Evolutionary conservation across 1,140 invertebrate genomes (phyloP).

Genomic region (Aethina tumida): DNA sequence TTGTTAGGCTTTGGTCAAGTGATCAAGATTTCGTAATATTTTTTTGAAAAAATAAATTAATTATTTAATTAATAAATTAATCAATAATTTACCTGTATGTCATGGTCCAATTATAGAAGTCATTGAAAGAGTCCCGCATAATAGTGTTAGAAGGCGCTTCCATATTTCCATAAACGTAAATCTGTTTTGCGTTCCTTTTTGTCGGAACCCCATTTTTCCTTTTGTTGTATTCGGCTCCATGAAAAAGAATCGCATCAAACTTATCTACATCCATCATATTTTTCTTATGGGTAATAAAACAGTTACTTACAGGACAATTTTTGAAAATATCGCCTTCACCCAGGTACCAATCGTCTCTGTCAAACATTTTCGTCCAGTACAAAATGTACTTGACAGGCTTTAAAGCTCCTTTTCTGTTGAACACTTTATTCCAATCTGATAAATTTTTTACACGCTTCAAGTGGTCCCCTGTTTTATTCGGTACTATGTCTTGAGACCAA

Average conservation of each 20-base stretch:
- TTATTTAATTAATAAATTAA: too few relatives aligned
- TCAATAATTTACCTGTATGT: too few relatives aligned
- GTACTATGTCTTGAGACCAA: too few relatives aligned
- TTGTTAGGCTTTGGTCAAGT: too few relatives aligned
- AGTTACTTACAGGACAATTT: slow-evolving; percentile 13
- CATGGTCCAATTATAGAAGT: slow-evolving; percentile 20
- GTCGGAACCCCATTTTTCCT: slow-evolving; percentile 6
- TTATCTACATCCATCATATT: slow-evolving; percentile 5
- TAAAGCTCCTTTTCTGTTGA: too few relatives aligned
- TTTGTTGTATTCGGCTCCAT: slow-evolving; percentile 7
- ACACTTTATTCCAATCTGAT: too few relatives aligned
- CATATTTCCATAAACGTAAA: slow-evolving; percentile 13
- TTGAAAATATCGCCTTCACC: slow-evolving; percentile 14
- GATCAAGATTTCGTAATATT: too few relatives aligned
- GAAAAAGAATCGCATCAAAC: slow-evolving; percentile 16
- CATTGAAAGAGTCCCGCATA: not conserved
- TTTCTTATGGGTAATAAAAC: slow-evolving; percentile 11
- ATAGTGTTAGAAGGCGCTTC: slow-evolving; percentile 13
- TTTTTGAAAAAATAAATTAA: too few relatives aligned
- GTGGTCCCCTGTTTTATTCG: too few relatives aligned
- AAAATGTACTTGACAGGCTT: slow-evolving; percentile 9
- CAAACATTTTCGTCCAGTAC: slow-evolving; percentile 18
- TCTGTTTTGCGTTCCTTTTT: slow-evolving; percentile 10
- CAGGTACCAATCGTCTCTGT: slow-evolving; percentile 6
- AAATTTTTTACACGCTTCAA: too few relatives aligned